Conservation (phyloP, 2,797 vertebrate species). For the Poeciliopsis paucimaculata region DNA sequence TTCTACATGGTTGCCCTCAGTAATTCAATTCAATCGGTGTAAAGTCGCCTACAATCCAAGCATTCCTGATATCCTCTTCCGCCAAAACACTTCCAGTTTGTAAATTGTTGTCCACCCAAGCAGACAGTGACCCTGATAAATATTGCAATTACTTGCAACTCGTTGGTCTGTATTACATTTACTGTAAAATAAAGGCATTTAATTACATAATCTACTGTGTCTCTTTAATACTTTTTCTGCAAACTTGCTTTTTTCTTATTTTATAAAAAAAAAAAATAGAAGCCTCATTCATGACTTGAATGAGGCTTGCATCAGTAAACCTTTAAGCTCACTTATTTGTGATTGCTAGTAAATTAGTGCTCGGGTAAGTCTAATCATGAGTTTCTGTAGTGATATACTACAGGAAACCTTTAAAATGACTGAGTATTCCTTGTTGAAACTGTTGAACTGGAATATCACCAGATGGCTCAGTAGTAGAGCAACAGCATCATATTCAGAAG, state of each 20-base stretch:
- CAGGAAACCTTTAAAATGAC: conserved; percentile 15
- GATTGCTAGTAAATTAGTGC: conserved; percentile 12
- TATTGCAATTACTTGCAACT: neutral
- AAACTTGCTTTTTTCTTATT: neutral
- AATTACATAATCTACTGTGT: too few species aligned
- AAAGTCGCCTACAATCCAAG: neutral
- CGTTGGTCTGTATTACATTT: neutral
- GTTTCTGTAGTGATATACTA: conserved; percentile 38
- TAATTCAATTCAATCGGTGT: neutral
- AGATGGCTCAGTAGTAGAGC: too few species aligned
- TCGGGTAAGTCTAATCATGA: conserved; percentile 43
- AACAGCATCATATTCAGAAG: too few species aligned
- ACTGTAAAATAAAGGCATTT: too few species aligned
- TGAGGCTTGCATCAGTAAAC: neutral
- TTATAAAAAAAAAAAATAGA: neutral
- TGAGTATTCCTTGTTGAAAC: conserved; percentile 57
- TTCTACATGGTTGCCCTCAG: neutral
- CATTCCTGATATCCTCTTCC: neutral
- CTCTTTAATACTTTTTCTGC: neutral
- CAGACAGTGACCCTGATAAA: neutral
- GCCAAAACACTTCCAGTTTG: neutral
- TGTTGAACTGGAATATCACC: conserved; percentile 39
- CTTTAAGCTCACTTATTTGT: neutral
- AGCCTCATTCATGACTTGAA: neutral
- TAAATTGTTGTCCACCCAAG: neutral